Evolutionary conservation across 2,888 invertebrate genomes (phyloP), one percentile per base, ranked within the genome.

Genomic region (Lepidochitona cinerea): DNA sequence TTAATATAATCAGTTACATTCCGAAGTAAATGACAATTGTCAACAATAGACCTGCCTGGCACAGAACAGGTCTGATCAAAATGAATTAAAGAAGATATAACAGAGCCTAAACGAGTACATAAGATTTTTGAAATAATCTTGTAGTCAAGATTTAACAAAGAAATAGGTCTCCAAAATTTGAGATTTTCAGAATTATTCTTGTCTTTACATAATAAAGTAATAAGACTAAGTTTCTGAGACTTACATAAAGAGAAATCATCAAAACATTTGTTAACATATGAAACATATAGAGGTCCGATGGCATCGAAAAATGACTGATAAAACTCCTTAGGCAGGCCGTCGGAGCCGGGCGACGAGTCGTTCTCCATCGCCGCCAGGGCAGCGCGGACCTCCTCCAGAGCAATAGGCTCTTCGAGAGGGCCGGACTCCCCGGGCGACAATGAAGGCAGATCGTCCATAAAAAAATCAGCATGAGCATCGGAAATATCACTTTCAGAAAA

Each of bases 231-330:
- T 9, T 14, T 7, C 70, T 70, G 70, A 9, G 70, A 52, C 12
- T 12, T 7, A 18, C 33, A 53, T 29, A 70, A 12, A 18, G 35
- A 3, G 18, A 32, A 18, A n/a, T 2, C 29, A 26, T 70, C 33
- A 70, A 70, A 70, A 29, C 33, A 33, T 1, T 52, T 33, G 32
- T 29, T 52, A 53, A 52, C n/a, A 1, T 33, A 33, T n/a, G 18
- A 23, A 9, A 70, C 52, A 33, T 53, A 52, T 12, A 23, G 12
- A 6, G 29, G 32, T 23, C 5, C 70, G n/a, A 70, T 18, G 32
- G 53, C 6, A 52, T 70, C 70, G 26, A 70, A 53, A 70, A 70
- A 70, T 37, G 37, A 36, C 1, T n/a, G 26, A 68, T 68, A 68
- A 68, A 68, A 68, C 49, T 68, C 68, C 49, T 49, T 68, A 26